Evolutionary conservation across 2,888 invertebrate genomes (phyloP).

Genomic region (Scaptomyza caliginosa): DNA sequence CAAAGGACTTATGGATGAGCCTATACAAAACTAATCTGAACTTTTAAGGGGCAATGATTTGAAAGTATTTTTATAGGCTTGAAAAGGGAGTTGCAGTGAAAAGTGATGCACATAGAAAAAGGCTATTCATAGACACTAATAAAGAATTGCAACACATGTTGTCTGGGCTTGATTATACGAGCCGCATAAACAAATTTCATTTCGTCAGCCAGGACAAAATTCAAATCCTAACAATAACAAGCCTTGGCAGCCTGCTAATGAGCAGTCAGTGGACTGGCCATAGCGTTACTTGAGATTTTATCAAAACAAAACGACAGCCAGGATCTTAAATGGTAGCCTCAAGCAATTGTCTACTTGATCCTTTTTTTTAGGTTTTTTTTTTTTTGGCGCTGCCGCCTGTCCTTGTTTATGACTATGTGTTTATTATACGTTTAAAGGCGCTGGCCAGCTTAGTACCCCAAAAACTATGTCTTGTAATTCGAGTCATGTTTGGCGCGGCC

Average conservation of each 20-base stretch:
- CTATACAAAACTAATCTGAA: slow-evolving; percentile 6
- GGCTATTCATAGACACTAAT: slow-evolving; percentile 7
- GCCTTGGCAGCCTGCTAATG: slow-evolving; percentile 51
- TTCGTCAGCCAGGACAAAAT: slow-evolving; percentile 23
- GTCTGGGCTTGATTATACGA: slow-evolving; percentile 45
- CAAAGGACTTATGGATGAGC: slow-evolving; percentile 24
- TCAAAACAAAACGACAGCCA: slow-evolving; percentile 65
- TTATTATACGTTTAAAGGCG: slow-evolving; percentile 64
- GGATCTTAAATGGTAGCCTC: slow-evolving; percentile 51
- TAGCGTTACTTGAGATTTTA: slow-evolving; percentile 74
- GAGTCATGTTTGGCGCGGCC: slow-evolving; percentile 44
- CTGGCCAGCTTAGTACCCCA: slow-evolving; percentile 48
- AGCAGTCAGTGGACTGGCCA: slow-evolving; percentile 29
- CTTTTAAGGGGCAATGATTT: not conserved
- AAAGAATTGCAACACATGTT: slow-evolving; percentile 56
- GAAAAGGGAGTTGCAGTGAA: not conserved
- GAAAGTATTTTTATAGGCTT: not conserved
- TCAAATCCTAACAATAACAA: slow-evolving; percentile 51
- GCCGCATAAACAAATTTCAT: slow-evolving; percentile 4
- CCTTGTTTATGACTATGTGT: slow-evolving; percentile 67
- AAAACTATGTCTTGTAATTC: slow-evolving; percentile 52
- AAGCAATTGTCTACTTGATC: slow-evolving; percentile 37
- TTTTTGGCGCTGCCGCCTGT: slow-evolving; percentile 58
- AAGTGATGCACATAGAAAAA: not conserved
- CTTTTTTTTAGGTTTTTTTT: slow-evolving; percentile 16